These are phyloP conservation scores for Myanophis thanlyinensis DNA, from an alignment of 2,113 vertebrate genomes.

Conservation along the genomic window DNA sequence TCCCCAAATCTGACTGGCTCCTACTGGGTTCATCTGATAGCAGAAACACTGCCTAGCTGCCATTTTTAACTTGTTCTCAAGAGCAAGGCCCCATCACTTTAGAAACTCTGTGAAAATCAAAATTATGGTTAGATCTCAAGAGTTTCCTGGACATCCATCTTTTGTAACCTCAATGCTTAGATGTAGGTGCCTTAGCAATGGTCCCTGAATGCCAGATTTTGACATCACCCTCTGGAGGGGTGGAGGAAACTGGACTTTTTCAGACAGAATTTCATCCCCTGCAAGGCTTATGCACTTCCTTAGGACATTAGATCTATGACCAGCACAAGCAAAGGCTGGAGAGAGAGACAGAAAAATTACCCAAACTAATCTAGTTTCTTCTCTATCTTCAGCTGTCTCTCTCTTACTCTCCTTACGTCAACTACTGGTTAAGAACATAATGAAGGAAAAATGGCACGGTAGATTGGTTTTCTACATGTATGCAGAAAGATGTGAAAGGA, in stretches of 20 bases:
- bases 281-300: not conserved
- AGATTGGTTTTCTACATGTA: not conserved
- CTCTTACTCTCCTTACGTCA: not conserved
- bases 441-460: not conserved
- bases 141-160: not conserved
- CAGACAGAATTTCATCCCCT: not conserved
- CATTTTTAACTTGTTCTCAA: not conserved
- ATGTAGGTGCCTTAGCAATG: not conserved
- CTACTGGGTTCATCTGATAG: not conserved
- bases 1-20: not conserved
- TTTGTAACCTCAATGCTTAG: not conserved
- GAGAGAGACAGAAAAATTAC: not conserved
- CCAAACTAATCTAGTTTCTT: not conserved
- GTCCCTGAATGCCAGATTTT: not conserved
- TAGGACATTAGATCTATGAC: not conserved
- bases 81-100: not conserved
- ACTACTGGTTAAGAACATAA: not conserved
- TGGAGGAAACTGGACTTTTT: not conserved
- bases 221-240: not conserved
- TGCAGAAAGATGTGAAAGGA: not conserved
- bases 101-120: not conserved
- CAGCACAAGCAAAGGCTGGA: not conserved
- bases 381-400: not conserved
- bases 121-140: not conserved
- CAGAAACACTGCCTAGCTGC: not conserved